Evolutionary conservation across 2,113 vertebrate species (phyloP), one percentile per base, ranked within the genome.

Genomic region (Seriola dumerili): DNA sequence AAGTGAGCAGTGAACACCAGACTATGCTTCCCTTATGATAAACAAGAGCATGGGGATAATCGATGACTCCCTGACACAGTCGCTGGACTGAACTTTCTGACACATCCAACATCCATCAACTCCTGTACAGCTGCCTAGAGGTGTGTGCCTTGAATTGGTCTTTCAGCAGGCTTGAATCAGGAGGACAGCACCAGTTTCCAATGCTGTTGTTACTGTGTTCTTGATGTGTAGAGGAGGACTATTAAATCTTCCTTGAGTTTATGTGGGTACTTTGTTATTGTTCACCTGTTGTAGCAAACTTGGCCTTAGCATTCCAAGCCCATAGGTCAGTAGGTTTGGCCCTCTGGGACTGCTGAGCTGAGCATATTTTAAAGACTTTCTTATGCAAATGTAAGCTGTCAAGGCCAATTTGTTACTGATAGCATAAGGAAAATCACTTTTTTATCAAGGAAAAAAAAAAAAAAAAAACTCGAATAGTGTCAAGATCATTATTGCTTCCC

Each of bases 21-120:
- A 42, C 70, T 42, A 8, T 40, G 19, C 19, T 78, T 73, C 50
- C 29, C 69, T 48, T 58, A 40, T 59, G 17, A 68, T 55, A 67
- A 80, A 80, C 61, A 76, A 70, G 65, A 63, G 57, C 25, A 55
- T 48, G 17, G 29, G 57, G 64, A 71, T 79, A 23, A 85, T 80
- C 50, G 48, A 70, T 65, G 76, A 17, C 36, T 73, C 36, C 8
- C 21, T 61, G 72, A 55, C 58, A 57, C 48, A 46, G 58, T 58
- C 40, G 8, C 61, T 67, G 65, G 29, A 55, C 50, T 72, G 66
- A 48, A 80, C 44, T 38, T 48, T 62, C 32, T 67, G 59, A 61
- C 61, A 72, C 38, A 19, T 70, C 36, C 71, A 52, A 54, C 70
- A 65, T 70, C 73, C 59, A 65, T 77, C 78, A 55, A 48, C 58